A percentile compares a stretch with the other conserved stretches of the same genome.
These are phyloP conservation scores for Phalangium opilio DNA, from an alignment of 2,888 invertebrate genomes.

Conservation along the genomic window DNA sequence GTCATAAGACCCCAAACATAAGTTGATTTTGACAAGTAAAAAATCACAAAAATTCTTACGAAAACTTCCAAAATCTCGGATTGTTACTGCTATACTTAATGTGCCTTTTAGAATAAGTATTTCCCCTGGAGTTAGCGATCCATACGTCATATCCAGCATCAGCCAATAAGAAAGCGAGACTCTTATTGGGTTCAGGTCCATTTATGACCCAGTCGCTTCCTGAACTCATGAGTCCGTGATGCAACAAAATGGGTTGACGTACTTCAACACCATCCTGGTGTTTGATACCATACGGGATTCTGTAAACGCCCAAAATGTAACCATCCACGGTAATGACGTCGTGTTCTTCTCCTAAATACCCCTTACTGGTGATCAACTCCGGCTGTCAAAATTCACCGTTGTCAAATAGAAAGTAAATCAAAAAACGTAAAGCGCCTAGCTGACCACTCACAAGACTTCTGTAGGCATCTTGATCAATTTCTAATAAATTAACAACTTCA, in stretches of 20 bases:
- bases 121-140: constrained; percentile 37
- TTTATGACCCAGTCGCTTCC: neutral
- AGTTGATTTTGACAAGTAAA: too few species aligned
- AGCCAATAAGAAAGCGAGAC: neutral
- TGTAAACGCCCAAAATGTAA: constrained; percentile 13
- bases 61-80: constrained; percentile 34
- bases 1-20: too few species aligned
- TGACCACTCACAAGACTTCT: too few species aligned
- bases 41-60: too few species aligned
- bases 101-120: constrained; percentile 32
- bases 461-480: too few species aligned
- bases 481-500: too few species aligned
- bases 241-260: neutral
- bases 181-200: neutral
- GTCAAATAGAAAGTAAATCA: too few species aligned
- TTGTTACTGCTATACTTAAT: constrained; percentile 23
- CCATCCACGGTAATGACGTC: constrained; percentile 16
- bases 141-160: constrained; percentile 35
- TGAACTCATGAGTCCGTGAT: neutral
- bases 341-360: constrained; percentile 17
- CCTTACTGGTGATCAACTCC: constrained; percentile 14
- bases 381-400: constrained; percentile 9
- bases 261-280: neutral
- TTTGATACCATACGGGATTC: constrained; percentile 15
- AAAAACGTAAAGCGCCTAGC: too few species aligned